Percentiles rank a stretch among this genome's conserved stretches.
Conservation (phyloP, 2,797 vertebrate genomes). For the Neosalanx taihuensis region DNA sequence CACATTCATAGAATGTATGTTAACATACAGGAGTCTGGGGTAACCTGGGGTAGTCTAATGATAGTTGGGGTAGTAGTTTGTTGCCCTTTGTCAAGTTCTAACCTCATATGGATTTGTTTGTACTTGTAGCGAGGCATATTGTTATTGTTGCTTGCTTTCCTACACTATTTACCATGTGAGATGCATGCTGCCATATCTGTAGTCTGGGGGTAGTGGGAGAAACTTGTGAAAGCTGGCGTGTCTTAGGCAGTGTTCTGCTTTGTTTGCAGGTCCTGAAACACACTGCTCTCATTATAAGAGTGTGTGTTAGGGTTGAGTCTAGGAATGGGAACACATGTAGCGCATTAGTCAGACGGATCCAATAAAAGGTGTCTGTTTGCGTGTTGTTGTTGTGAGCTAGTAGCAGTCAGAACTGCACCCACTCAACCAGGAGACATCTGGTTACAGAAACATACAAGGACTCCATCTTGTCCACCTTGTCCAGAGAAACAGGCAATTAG, state of each 20-base stretch:
- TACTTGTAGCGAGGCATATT: too few species aligned
- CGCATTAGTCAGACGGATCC: background rate
- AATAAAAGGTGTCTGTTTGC: background rate
- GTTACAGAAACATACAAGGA: constrained; percentile 1
- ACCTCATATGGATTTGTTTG: too few species aligned
- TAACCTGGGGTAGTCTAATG: background rate
- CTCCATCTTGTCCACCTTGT: constrained; percentile 15
- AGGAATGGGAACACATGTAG: background rate
- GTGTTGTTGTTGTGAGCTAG: background rate
- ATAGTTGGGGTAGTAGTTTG: too few species aligned
- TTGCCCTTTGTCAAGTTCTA: too few species aligned
- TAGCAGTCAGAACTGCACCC: background rate
- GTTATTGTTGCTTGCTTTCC: too few species aligned
- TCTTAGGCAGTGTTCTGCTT: constrained; percentile 26
- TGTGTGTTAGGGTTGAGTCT: background rate
- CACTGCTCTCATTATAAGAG: constrained; percentile 34
- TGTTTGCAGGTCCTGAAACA: constrained; percentile 61
- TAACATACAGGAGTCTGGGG: constrained; percentile 2
- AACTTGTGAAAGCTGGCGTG: background rate
- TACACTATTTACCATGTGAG: too few species aligned
- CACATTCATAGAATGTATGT: background rate
- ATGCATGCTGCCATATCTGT: too few species aligned
- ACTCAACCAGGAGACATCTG: background rate
- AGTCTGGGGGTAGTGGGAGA: background rate
- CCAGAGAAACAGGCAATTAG: constrained; percentile 29